Conservation (phyloP, 2,113 vertebrate genomes). For the Sylvia atricapilla region DNA sequence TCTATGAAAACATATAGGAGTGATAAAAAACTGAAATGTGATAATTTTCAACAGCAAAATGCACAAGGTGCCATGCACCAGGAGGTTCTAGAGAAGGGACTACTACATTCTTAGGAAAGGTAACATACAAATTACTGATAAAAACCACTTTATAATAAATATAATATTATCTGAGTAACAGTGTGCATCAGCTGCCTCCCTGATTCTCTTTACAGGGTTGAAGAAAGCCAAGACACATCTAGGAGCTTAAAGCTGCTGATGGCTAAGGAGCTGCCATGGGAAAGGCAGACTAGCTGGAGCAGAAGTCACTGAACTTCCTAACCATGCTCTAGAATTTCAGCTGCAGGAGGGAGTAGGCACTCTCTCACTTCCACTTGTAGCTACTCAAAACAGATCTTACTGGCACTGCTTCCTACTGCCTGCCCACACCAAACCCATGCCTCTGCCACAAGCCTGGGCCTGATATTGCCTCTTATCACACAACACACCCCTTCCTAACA, state of each 20-base stretch:
- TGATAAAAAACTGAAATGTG: conserved; percentile 54
- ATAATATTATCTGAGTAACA: not conserved
- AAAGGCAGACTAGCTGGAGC: not conserved
- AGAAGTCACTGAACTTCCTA: not conserved
- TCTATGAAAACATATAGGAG: conserved; percentile 48
- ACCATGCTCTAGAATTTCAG: not conserved
- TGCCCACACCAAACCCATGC: fast-evolving
- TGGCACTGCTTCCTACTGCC: not conserved
- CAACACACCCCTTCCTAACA: not conserved
- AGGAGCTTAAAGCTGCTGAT: not conserved
- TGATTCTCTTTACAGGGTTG: not conserved
- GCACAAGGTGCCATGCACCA: conserved; percentile 58
- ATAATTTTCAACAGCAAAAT: conserved; percentile 51
- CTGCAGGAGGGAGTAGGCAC: not conserved
- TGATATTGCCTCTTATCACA: not conserved
- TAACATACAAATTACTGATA: not conserved
- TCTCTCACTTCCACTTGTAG: not conserved
- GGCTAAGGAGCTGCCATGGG: not conserved
- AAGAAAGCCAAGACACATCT: not conserved
- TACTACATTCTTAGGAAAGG: not conserved
- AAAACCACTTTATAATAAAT: not conserved
- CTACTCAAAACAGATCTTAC: not conserved
- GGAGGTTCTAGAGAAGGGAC: not conserved
- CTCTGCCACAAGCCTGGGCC: not conserved
- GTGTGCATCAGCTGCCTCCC: not conserved